Evolutionary conservation across 2,113 vertebrate species (phyloP).

Genomic region (Dipodomys ordii): DNA sequence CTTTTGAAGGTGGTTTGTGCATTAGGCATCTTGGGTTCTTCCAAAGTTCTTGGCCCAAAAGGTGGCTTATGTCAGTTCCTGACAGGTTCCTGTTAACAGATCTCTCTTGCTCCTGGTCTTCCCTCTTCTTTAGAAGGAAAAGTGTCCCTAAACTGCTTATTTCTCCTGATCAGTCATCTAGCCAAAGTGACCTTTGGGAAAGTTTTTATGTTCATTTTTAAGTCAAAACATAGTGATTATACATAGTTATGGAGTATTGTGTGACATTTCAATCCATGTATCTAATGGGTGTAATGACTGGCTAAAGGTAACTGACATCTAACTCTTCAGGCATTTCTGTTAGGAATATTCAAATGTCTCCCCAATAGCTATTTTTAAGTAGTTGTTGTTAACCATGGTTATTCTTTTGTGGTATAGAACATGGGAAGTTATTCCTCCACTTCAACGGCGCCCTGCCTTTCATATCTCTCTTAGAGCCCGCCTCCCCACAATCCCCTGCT

Average conservation of each 20-base stretch:
- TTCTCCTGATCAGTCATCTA: neutral
- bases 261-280: neutral
- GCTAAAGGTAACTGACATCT: neutral
- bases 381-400: neutral
- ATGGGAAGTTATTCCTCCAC: neutral
- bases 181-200: constrained; percentile 36
- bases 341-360: neutral
- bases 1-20: neutral
- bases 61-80: neutral
- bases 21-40: neutral
- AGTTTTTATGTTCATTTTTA: neutral
- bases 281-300: neutral
- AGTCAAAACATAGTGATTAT: neutral
- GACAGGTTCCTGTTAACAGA: neutral
- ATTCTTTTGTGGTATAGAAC: neutral
- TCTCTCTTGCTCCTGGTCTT: neutral
- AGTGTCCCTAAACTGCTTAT: neutral
- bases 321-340: neutral
- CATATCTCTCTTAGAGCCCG: neutral
- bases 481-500: neutral
- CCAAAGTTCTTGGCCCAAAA: neutral
- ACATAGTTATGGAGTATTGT: neutral
- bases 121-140: neutral
- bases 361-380: neutral
- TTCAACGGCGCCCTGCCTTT: too few species aligned